A percentile compares a stretch with the other conserved stretches of the same genome.
phyloP scores from a whole-genome alignment of 53 echinoderm and acorn worm species.

The Patiria pectinifera region DNA sequence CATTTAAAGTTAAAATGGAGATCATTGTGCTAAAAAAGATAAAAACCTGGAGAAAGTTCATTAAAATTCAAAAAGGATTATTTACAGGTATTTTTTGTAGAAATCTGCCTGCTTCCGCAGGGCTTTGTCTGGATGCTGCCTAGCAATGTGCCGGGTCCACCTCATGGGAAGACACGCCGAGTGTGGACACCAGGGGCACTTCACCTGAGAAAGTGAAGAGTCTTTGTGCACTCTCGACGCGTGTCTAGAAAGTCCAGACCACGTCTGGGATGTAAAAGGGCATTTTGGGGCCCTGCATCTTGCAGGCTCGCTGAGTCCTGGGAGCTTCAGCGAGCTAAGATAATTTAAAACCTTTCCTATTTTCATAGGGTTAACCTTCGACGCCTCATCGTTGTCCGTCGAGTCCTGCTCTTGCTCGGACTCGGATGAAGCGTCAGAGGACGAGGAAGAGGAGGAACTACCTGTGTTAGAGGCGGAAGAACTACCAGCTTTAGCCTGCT shows the following conservation, averaged over 20 bases:
- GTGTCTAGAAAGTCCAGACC: constrained; percentile 1
- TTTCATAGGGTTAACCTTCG: not conserved
- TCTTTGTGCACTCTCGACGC: not conserved
- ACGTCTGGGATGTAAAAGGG: not conserved
- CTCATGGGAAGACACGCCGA: not conserved
- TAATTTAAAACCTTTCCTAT: not conserved
- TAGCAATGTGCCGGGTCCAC: not conserved
- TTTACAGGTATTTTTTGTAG: not conserved
- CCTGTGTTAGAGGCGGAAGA: not conserved
- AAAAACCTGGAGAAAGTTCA: not conserved
- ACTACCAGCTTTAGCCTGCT: not conserved
- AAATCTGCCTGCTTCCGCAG: not conserved
- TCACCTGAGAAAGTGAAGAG: not conserved
- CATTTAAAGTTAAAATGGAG: constrained; percentile 13
- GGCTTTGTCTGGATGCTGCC: not conserved
- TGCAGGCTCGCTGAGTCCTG: not conserved
- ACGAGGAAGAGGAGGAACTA: not conserved
- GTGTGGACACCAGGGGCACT: not conserved
- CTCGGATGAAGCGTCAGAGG: not conserved
- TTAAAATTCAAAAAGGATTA: not conserved
- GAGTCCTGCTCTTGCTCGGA: not conserved
- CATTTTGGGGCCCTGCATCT: not conserved
- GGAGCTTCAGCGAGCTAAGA: not conserved
- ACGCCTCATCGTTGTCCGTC: not conserved
- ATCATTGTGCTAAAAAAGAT: not conserved